Evolutionary conservation across 2,113 vertebrate species (phyloP), one percentile per base, ranked within the genome.

Genomic region (Helogale parvula): DNA sequence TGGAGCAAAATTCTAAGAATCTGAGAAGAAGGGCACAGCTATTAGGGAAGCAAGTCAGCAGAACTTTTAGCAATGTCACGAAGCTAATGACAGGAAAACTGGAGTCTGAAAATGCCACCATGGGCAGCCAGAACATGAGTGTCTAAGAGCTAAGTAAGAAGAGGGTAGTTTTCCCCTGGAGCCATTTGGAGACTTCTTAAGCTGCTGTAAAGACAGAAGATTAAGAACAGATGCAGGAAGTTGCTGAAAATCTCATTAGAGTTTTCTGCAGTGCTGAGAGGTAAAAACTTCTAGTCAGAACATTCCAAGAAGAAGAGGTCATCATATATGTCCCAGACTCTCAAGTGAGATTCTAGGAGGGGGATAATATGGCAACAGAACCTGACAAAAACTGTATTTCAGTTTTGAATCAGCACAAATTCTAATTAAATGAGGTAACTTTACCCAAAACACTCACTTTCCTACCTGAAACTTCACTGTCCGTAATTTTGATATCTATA

Each of bases 1-100:
- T 25, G 38, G 35, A 93, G 23, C 17, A 76, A 47, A 82, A 83
- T 35, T 47, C 29, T 80, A 54, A 63, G 35, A 45, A 82, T 50
- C 50, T 38, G 74, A 54, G 35, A 47, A 89, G 50, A 80, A 25
- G 3, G 21, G 77, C 84, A 29, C 8, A 81, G 72, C 65, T 63
- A 16, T 47, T 21, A n/a, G 9, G 38, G 63, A 87, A 16, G 15
- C 17, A 27, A 21, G 69, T 81, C 95, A 94, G 35, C 63, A 84
- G 91, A 84, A 94, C 89, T 85, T 90, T 94, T 76, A 95, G 93
- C 29, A 91, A 68, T 29, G 76, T 57, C 57, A 69, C 10, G 12
- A 66, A 52, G 52, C n/a, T 41, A n/a, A 77, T 52, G 77, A 86
- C 81, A 88, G 29, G 66, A 68, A 92, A 88, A 50, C 0, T 45